Conservation (phyloP, 2,113 vertebrate species). For the Thunnus maccoyii region DNA sequence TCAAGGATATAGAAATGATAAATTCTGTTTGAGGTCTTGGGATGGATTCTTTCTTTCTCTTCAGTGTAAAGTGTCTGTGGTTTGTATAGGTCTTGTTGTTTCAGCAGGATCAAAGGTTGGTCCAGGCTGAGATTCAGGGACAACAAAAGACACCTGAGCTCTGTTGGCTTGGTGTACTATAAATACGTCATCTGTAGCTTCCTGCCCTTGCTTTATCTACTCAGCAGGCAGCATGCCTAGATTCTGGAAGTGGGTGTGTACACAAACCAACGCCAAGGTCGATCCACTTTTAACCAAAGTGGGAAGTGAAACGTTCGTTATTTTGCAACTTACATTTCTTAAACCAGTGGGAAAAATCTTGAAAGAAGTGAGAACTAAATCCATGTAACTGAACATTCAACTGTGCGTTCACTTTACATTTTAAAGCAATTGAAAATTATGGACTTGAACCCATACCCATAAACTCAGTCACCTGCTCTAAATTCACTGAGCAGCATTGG, state of each 20-base stretch:
- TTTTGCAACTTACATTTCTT: slow-evolving; percentile 6
- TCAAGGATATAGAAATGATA: not conserved
- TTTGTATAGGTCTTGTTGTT: not conserved
- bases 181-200: slow-evolving; percentile 53
- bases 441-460: not conserved
- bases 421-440: not conserved
- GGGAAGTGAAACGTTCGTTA: slow-evolving; percentile 1
- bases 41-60: not conserved
- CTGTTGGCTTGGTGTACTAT: slow-evolving; percentile 27
- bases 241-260: not conserved
- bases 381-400: not conserved
- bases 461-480: not conserved
- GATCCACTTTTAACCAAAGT: not conserved
- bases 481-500: not conserved
- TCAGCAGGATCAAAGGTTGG: not conserved
- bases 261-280: slow-evolving; percentile 8
- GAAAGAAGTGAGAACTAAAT: not conserved
- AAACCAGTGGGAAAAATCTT: not conserved
- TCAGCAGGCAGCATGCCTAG: not conserved
- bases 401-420: not conserved
- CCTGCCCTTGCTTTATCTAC: slow-evolving; percentile 34
- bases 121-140: not conserved
- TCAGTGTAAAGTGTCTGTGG: not conserved
- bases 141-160: slow-evolving; percentile 37
- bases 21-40: not conserved